Percentiles rank a stretch among this genome's conserved stretches.
These are phyloP conservation scores for Emmelina monodactyla DNA, from an alignment of 2,888 invertebrate genomes.

Conservation along the genomic window DNA sequence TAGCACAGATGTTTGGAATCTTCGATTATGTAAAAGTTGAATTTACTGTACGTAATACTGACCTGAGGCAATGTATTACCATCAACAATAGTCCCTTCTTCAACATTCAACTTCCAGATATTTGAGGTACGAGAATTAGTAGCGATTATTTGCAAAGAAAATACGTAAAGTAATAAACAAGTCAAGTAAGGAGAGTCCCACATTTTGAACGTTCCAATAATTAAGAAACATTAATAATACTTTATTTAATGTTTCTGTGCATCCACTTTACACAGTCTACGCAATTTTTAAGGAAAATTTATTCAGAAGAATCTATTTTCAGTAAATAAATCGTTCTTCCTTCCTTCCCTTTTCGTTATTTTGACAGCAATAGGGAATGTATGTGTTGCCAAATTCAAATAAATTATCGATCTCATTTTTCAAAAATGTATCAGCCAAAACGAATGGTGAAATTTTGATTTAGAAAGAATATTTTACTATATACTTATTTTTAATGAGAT, in stretches of 20 bases:
- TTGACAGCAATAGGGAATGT: slow-evolving; percentile 19
- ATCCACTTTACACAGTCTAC: no score
- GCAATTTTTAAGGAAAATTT: slow-evolving; percentile 13
- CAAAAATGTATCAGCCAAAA: no score
- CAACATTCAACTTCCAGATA: slow-evolving; percentile 81
- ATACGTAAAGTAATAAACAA: slow-evolving; percentile 73
- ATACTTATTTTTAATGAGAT: no score
- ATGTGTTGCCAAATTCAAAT: neutral
- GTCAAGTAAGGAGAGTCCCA: slow-evolving; percentile 65
- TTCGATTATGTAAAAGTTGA: slow-evolving; percentile 48
- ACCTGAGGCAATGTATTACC: slow-evolving; percentile 66
- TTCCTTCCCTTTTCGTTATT: slow-evolving; percentile 26
- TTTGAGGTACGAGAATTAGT: slow-evolving; percentile 85
- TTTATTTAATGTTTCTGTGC: no score
- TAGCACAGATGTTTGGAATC: slow-evolving; percentile 7
- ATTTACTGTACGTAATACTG: slow-evolving; percentile 32
- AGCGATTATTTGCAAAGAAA: slow-evolving; percentile 73
- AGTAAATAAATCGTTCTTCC: slow-evolving; percentile 21
- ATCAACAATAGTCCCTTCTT: slow-evolving; percentile 78
- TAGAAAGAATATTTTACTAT: no score
- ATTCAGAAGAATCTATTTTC: slow-evolving; percentile 14
- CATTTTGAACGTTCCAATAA: slow-evolving; percentile 34
- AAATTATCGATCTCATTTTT: no score
- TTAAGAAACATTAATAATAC: slow-evolving; percentile 32
- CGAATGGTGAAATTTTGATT: no score